Conservation (phyloP, 2,797 vertebrate genomes). For the Pseudochromis fuscus region DNA sequence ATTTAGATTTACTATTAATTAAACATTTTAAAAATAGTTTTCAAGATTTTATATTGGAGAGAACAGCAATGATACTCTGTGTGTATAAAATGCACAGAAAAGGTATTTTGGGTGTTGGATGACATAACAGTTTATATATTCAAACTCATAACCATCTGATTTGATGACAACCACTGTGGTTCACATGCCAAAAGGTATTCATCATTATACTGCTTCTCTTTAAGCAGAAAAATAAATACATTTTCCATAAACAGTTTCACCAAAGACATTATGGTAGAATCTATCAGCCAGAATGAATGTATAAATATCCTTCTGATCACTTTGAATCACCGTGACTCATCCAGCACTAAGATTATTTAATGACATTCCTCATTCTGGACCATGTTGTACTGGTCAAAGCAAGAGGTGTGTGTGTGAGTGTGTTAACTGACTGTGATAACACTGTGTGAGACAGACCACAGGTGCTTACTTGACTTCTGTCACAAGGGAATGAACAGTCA, state of each 20-base stretch:
- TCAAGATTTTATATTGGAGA: slow-evolving; percentile 3
- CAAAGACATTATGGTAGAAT: not conserved
- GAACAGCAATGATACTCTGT: not conserved
- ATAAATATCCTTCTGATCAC: not conserved
- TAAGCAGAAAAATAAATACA: not conserved
- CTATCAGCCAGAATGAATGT: slow-evolving; percentile 11
- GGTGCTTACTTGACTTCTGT: slow-evolving; percentile 55
- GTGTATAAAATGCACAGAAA: too few relatives aligned
- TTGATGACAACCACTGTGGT: not conserved
- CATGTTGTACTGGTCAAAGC: slow-evolving; percentile 18
- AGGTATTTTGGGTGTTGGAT: not conserved
- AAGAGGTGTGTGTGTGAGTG: slow-evolving; percentile 37
- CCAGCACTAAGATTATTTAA: slow-evolving; percentile 4
- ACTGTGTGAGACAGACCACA: slow-evolving; percentile 66
- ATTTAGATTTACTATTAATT: too few relatives aligned
- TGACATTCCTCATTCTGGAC: slow-evolving; percentile 37
- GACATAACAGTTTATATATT: not conserved
- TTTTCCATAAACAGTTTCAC: not conserved
- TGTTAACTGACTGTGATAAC: slow-evolving; percentile 48
- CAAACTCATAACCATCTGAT: not conserved
- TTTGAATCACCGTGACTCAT: slow-evolving; percentile 23
- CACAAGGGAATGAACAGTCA: slow-evolving; percentile 14
- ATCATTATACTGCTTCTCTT: not conserved
- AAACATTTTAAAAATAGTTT: too few relatives aligned
- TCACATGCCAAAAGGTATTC: not conserved